A percentile compares a stretch with the other conserved stretches of the same genome.
These are phyloP conservation scores for Allochrocebus solatus DNA, from an alignment of 2,797 vertebrate species.

Conservation along the genomic window DNA sequence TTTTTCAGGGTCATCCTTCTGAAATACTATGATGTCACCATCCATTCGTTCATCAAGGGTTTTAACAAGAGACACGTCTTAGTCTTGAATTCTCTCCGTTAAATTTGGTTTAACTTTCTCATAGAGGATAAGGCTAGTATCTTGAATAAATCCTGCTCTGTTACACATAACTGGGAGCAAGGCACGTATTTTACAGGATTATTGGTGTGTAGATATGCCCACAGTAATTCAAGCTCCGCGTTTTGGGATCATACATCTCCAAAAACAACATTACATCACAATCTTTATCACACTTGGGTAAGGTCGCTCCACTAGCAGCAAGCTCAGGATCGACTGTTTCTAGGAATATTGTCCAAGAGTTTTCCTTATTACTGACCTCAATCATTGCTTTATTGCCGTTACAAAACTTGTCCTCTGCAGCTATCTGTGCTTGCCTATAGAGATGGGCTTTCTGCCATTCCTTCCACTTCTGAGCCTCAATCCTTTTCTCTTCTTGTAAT, in stretches of 20 bases:
- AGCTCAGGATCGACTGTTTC: constrained; percentile 99
- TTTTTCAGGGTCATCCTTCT: constrained; percentile 99
- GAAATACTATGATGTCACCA: constrained; percentile 99
- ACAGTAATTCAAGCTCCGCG: constrained; percentile 99
- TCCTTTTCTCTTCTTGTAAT: constrained; percentile 97
- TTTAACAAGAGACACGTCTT: constrained; percentile 99
- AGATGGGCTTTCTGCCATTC: constrained; percentile 98
- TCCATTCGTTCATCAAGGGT: constrained; percentile 99
- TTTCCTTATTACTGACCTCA: constrained; percentile 98
- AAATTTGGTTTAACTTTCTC: constrained; percentile 99
- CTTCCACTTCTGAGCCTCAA: constrained; percentile 98
- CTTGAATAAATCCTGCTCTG: constrained; percentile 99
- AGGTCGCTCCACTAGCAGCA: constrained; percentile 96
- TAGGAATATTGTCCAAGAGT: constrained; percentile 99
- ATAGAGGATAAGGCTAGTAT: constrained; percentile 99
- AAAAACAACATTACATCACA: constrained; percentile 99
- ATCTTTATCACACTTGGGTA: constrained; percentile 99
- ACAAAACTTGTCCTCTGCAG: constrained; percentile 99
- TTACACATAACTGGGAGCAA: constrained; percentile 99
- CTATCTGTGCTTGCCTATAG: constrained; percentile 99
- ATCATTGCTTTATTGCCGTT: constrained; percentile 99
- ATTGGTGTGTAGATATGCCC: constrained; percentile 99
- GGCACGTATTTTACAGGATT: constrained; percentile 99
- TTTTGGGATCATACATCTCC: constrained; percentile 99
- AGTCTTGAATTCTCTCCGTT: constrained; percentile 99